phyloP scores from a whole-genome alignment of 1,140 invertebrate species.

The Vanessa tameamea region DNA sequence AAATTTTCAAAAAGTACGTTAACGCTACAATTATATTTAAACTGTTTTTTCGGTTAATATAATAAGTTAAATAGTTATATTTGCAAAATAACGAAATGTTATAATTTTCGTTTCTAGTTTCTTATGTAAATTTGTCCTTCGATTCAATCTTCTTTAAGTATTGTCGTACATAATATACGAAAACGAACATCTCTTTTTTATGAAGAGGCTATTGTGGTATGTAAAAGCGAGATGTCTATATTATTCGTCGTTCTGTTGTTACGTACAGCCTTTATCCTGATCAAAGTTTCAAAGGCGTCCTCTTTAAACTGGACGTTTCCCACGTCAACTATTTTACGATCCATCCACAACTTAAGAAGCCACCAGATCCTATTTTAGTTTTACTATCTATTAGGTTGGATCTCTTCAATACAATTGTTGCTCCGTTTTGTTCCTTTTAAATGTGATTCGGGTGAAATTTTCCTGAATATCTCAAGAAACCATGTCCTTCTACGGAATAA shows the following conservation, averaged over 20 bases:
- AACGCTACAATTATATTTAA: too few species aligned
- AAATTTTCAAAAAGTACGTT: too few species aligned
- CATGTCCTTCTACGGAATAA: too few species aligned
- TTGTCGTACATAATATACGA: neutral
- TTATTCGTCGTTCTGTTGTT: neutral
- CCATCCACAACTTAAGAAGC: slow-evolving; percentile 14
- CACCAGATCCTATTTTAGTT: slow-evolving; percentile 22
- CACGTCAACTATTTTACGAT: slow-evolving; percentile 31
- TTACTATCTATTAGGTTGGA: slow-evolving; percentile 16
- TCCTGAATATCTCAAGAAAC: neutral
- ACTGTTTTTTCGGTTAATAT: too few species aligned
- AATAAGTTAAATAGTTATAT: too few species aligned
- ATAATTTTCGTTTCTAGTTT: too few species aligned
- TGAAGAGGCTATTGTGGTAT: neutral
- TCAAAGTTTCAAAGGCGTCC: slow-evolving; percentile 24
- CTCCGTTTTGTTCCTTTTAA: neutral
- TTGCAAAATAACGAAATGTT: too few species aligned
- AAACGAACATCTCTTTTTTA: neutral
- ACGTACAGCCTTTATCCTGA: slow-evolving; percentile 6
- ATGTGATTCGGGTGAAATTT: neutral
- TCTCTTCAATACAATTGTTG: slow-evolving; percentile 22
- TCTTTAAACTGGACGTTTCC: slow-evolving; percentile 13
- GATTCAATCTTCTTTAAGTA: neutral
- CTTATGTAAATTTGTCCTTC: too few species aligned
- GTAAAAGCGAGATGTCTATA: neutral